Evolutionary conservation across 2,113 vertebrate species (phyloP), one percentile per base, ranked within the genome.

Genomic region (Pygoscelis adeliae): DNA sequence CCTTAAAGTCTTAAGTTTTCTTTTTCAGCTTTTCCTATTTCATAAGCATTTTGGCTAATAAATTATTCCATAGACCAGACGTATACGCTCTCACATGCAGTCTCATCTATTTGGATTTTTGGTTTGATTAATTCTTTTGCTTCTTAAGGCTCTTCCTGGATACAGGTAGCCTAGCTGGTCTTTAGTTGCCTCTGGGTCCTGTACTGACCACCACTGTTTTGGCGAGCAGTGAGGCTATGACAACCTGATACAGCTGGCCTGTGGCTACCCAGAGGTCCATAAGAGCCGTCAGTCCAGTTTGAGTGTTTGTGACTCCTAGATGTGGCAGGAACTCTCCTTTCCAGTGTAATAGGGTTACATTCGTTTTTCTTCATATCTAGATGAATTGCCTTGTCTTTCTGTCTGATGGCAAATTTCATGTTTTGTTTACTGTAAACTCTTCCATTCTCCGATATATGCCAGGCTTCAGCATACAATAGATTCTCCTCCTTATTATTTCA

Each of bases 1-100:
- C 9, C 22, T 91, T 61, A 23, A 88, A 82, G 44, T 32, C 11
- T 10, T 10, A 69, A 52, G 6, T 44, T 84, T 52, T 29, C 10
- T 71, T 19, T 83, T 80, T 36, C 25, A 34, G 29, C 10, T 3
- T 38, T 80, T 86, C 74, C 4, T 80, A 0, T 59, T 11, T 71
- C 4, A 1, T 77, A 40, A 78, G 4, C 4, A 23, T 62, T 87
- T 83, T 82, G 52, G 2, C 17, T 71, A 29, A 52, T 76, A 73
- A 69, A n/a, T 52, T 14, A 29, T 93, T 95, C 40, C 2, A 4
- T 29, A 81, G 17, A 77, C 7, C 6, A 44, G 30, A 40, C 1
- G 1, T 66, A 19, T 71, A 58, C 0, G 1, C 11, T 74, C 3
- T 62, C 42, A 17, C 4, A 6, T 2, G 4, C 2, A 27, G 12